Conservation (phyloP, 92 coral and sea anemone genomes). For the Zoanthus gigantus region DNA sequence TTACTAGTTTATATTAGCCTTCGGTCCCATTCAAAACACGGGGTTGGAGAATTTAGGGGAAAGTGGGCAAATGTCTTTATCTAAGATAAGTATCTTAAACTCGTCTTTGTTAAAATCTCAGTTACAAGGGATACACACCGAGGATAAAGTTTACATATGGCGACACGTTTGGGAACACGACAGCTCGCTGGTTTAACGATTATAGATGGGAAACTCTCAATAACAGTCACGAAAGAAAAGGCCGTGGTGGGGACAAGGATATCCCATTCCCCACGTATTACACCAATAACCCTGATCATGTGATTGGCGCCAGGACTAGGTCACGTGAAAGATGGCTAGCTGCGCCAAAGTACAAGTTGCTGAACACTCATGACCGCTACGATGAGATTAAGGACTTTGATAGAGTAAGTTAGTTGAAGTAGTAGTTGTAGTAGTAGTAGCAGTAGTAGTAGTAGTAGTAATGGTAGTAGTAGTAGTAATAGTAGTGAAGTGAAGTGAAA, state of each 20-base stretch:
- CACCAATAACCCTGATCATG: conserved; percentile 93
- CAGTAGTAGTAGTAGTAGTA: too few relatives aligned
- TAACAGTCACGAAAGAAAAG: conserved; percentile 88
- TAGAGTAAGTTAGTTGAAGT: conserved; percentile 60
- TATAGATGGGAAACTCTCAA: conserved; percentile 81
- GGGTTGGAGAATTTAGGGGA: too few relatives aligned
- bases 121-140: conserved; percentile 93
- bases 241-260: conserved; percentile 91
- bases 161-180: conserved; percentile 91
- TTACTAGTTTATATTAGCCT: too few relatives aligned
- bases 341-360: conserved; percentile 79
- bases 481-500: too few relatives aligned
- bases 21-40: too few relatives aligned
- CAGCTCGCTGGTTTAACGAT: conserved; percentile 86
- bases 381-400: conserved; percentile 74
- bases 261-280: conserved; percentile 97
- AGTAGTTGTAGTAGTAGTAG: too few relatives aligned
- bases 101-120: not conserved
- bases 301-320: conserved; percentile 90
- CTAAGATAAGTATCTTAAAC: not conserved
- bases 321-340: conserved; percentile 98
- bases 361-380: conserved; percentile 77
- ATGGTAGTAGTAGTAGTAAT: too few relatives aligned
- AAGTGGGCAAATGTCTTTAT: not conserved
- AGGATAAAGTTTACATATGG: conserved; percentile 79